Conservation (phyloP, 2,888 invertebrate species). For the Cephus sareptanus region DNA sequence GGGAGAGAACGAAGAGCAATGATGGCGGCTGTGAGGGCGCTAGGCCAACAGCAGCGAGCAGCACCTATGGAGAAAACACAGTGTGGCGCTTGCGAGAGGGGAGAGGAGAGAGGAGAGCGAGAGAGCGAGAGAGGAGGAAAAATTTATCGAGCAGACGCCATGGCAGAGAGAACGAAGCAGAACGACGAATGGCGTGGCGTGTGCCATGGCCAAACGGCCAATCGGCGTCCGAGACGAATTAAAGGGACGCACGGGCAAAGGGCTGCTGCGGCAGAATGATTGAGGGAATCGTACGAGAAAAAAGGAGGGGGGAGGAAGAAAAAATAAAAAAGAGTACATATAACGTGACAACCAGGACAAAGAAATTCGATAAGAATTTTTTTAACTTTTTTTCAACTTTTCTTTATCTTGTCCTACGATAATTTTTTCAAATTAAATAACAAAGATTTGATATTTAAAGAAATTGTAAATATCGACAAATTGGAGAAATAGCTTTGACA, state of each 20-base stretch:
- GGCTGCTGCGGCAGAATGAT: not conserved
- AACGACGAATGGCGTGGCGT: conserved; percentile 40
- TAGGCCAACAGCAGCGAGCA: not conserved
- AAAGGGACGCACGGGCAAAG: not conserved
- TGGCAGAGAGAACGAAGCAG: conserved; percentile 30
- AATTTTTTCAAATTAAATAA: not conserved
- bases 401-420: not conserved
- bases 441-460: not conserved
- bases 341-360: not conserved
- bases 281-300: conserved; percentile 15
- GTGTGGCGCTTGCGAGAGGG: conserved; percentile 12
- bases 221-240: not conserved
- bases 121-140: conserved; percentile 23
- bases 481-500: not conserved
- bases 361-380: not conserved
- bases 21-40: conserved; percentile 16
- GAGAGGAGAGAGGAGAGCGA: conserved; percentile 16
- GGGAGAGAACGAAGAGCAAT: conserved; percentile 20
- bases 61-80: not conserved
- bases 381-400: not conserved
- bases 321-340: not conserved
- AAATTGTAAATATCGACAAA: not conserved
- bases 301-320: not conserved
- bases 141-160: conserved; percentile 35
- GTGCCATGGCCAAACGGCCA: not conserved